phyloP scores from a whole-genome alignment of 2,113 vertebrate species.

The Benitochromis conjunctus region DNA sequence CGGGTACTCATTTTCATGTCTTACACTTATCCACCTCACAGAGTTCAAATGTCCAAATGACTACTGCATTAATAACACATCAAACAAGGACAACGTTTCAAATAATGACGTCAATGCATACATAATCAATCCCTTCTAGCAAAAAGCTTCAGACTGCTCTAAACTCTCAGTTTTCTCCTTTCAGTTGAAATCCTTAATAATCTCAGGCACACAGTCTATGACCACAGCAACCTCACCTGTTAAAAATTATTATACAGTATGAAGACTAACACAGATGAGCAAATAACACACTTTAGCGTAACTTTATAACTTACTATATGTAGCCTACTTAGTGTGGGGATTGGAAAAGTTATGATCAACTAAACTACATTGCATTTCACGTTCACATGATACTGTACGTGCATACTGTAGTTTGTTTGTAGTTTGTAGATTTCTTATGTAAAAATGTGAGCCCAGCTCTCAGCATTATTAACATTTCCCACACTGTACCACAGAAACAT shows the following conservation, averaged over 20 bases:
- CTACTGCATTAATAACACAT: not conserved
- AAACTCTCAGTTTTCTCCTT: not conserved
- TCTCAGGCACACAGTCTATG: not conserved
- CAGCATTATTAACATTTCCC: not conserved
- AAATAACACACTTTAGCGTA: not conserved
- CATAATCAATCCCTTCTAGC: not conserved
- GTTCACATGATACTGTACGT: not conserved
- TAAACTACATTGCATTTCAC: not conserved
- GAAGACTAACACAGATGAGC: not conserved
- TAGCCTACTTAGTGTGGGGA: no score
- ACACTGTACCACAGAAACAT: not conserved
- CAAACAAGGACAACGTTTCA: not conserved
- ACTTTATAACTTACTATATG: not conserved
- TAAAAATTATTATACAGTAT: not conserved
- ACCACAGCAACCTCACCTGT: not conserved
- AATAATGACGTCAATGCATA: not conserved
- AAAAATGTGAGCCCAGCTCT: not conserved
- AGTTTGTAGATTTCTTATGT: not conserved
- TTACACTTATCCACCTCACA: fast-evolving
- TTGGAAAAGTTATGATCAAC: no score
- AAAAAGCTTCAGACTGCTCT: not conserved
- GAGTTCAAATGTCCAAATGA: not conserved
- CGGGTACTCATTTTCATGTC: not conserved
- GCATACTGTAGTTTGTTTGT: not conserved
- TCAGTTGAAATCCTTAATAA: not conserved